These are phyloP conservation scores for Lumbricus terrestris DNA, from an alignment of 2,888 invertebrate genomes.

Conservation along the genomic window DNA sequence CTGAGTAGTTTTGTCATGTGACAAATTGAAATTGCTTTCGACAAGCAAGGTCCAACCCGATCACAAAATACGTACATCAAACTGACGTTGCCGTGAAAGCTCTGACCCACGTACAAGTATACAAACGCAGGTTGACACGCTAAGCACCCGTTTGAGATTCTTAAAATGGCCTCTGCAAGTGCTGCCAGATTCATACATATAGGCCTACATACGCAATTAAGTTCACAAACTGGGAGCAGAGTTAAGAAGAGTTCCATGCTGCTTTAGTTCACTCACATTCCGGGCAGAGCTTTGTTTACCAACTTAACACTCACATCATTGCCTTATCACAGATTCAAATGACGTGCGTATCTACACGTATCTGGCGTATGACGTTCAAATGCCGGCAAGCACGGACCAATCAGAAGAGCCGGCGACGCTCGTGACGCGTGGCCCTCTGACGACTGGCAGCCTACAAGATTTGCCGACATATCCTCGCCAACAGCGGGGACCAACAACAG, in stretches of 20 bases:
- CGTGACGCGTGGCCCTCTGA: neutral
- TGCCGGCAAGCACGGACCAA: neutral
- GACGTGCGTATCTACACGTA: neutral
- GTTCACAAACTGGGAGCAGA: neutral
- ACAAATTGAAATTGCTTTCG: neutral
- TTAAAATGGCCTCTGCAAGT: no score
- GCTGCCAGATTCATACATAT: neutral
- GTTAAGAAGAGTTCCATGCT: no score
- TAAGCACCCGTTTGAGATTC: no score
- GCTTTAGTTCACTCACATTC: neutral
- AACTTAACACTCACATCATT: neutral
- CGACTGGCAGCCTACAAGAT: neutral
- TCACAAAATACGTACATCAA: neutral
- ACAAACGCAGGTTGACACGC: no score
- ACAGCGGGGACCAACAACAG: no score
- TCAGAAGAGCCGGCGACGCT: neutral
- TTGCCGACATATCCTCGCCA: neutral
- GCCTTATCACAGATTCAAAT: neutral
- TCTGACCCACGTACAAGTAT: no score
- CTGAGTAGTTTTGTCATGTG: neutral
- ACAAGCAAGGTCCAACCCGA: neutral
- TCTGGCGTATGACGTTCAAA: neutral
- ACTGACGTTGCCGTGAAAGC: neutral
- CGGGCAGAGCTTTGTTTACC: neutral
- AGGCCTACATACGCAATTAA: no score